Evolutionary conservation across 2,113 vertebrate species (phyloP), one percentile per base, ranked within the genome.

Genomic region (Hydrochoerus hydrochaeris): DNA sequence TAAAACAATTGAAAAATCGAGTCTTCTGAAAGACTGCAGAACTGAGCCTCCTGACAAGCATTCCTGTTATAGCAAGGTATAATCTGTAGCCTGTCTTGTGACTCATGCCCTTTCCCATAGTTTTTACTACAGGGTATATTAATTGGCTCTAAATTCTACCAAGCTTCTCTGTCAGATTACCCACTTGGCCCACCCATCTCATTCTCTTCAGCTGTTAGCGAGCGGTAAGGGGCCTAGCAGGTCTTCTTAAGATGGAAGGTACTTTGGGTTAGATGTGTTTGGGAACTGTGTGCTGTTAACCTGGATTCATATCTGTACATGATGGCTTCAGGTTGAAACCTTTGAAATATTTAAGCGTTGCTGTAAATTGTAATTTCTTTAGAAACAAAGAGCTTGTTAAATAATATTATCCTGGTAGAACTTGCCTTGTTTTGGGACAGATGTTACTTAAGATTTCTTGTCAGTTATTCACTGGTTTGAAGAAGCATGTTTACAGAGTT

Each of bases 321-420:
- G 60, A 93, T 65, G 16, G 22, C n/a, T 82, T 90, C 58, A 52
- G 46, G 13, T 90, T 85, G 89, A 75, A 71, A 90, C 35, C 20
- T 82, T 90, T 65, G 0, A 65, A 46, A 24, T 85, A 63, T 63
- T 80, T 80, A 78, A 80, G 5, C 12, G 16, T 58, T 89, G 73
- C 38, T 75, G 73, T 86, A 90, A 81, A 75, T n/a, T 57, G 28
- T 78, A 54, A 49, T 88, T 69, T 92, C 52, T 71, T 94, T 60
- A 92, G 71, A 95, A 92, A 71, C 84, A 54, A 87, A 67, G n/a
- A 12, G 35, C 44, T 92, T 84, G 28, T 62, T 81, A 92, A 82
- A 41, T 92, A 81, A 85, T 78, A 38, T 14, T 85, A 32, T 84
- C 52, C 63, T 9, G 35, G 30, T 69, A 90, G 87, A 93, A 86